Conservation (phyloP, 2,888 invertebrate genomes). For the Drosophila parthenogenetica region DNA sequence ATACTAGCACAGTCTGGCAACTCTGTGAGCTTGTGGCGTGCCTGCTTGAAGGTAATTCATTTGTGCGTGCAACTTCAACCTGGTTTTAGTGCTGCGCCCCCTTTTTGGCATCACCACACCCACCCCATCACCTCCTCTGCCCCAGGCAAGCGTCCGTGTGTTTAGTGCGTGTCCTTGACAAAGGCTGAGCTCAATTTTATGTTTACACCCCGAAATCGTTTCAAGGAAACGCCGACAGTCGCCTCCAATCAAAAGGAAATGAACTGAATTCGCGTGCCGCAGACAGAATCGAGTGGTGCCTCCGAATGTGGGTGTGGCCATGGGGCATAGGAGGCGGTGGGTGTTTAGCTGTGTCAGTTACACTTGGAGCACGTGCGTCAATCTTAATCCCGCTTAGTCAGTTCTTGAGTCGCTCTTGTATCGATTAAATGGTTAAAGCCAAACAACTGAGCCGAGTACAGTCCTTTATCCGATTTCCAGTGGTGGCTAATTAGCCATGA, state of each 20-base stretch:
- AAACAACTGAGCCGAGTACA: conserved; percentile 43
- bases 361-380: conserved; percentile 49
- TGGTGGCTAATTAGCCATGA: conserved; percentile 66
- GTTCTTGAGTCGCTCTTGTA: conserved; percentile 40
- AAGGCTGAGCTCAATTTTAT: conserved; percentile 46
- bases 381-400: conserved; percentile 34
- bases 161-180: conserved; percentile 66
- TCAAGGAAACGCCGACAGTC: conserved; percentile 39
- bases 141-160: conserved; percentile 18
- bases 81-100: background rate
- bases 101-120: background rate
- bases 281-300: conserved; percentile 18
- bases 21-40: conserved; percentile 1
- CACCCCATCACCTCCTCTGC: background rate
- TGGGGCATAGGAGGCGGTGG: background rate
- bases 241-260: conserved; percentile 77
- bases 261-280: conserved; percentile 70
- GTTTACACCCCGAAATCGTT: conserved; percentile 42
- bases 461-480: background rate
- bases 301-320: background rate
- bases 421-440: conserved; percentile 74
- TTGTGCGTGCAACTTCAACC: conserved; percentile 29
- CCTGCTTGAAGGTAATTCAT: conserved; percentile 1
- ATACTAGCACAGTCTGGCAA: conserved; percentile 5
- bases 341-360: conserved; percentile 7